A percentile compares a stretch with the other conserved stretches of the same genome.
These are phyloP conservation scores for Sinocyclocheilus anophthalmus DNA, from an alignment of 2,113 vertebrate species.

Conservation along the genomic window DNA sequence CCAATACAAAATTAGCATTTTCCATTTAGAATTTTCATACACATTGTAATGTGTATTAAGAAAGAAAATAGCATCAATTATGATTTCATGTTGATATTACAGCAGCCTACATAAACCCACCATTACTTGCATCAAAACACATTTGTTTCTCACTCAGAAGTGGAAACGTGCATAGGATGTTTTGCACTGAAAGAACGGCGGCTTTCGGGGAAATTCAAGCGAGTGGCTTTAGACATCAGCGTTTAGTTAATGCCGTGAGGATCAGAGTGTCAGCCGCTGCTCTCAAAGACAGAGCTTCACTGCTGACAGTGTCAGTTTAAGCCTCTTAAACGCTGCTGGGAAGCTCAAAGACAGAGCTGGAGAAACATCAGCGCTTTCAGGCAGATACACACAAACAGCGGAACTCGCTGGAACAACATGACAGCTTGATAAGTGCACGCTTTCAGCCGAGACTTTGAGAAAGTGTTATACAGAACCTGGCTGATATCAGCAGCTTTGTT, in stretches of 20 bases:
- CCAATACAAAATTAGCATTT: no score
- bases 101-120: neutral
- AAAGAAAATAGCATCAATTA: neutral
- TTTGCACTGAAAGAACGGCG: neutral
- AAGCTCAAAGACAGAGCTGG: neutral
- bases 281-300: neutral
- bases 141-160: no score
- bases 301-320: neutral
- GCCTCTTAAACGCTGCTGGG: neutral
- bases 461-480: neutral
- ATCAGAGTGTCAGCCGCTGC: neutral
- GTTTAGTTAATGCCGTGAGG: neutral
- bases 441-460: neutral
- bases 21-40: neutral
- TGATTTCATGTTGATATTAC: neutral
- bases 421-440: neutral
- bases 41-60: neutral
- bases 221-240: neutral
- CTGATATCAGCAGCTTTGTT: neutral
- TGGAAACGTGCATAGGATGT: neutral
- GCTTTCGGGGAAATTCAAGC: neutral
- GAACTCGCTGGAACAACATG: neutral
- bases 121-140: neutral
- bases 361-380: slow-evolving; percentile 5
- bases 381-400: neutral